Conservation (phyloP, 2,888 invertebrate genomes). For the Drosophila suboccidentalis region DNA sequence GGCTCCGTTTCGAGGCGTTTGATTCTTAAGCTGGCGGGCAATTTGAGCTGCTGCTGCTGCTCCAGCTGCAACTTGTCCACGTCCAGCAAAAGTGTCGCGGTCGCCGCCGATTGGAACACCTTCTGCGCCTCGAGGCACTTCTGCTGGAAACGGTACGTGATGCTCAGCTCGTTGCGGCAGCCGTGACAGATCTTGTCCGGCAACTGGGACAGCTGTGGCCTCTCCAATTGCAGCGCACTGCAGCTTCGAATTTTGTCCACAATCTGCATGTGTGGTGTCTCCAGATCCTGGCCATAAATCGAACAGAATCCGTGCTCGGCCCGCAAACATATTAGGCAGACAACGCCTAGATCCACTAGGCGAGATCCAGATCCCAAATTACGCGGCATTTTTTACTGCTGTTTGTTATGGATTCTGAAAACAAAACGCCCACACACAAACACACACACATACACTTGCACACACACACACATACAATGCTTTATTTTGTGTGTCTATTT, state of each 20-base stretch:
- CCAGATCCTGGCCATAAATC: constrained; percentile 77
- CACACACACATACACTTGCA: background rate
- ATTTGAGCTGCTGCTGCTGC: constrained; percentile 67
- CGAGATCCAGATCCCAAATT: constrained; percentile 37
- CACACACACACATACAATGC: constrained; percentile 20
- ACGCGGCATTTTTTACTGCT: constrained; percentile 53
- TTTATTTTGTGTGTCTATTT: constrained; percentile 51
- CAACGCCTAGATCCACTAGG: constrained; percentile 81
- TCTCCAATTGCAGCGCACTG: constrained; percentile 74
- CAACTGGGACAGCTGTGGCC: constrained; percentile 69
- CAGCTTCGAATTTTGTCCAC: constrained; percentile 84
- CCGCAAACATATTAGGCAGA: constrained; percentile 84
- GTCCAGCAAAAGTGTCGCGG: constrained; percentile 50
- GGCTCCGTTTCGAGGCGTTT: constrained; percentile 62
- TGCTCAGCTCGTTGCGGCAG: constrained; percentile 81
- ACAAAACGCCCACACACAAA: constrained; percentile 42
- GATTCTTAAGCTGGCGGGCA: constrained; percentile 76
- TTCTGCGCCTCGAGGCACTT: constrained; percentile 83
- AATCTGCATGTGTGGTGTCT: constrained; percentile 70
- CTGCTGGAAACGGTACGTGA: constrained; percentile 83
- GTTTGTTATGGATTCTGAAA: constrained; percentile 42
- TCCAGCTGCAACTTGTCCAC: constrained; percentile 52
- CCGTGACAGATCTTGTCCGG: constrained; percentile 84
- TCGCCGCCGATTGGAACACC: constrained; percentile 69
- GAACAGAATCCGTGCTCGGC: constrained; percentile 76